These are phyloP conservation scores for Glyptemys insculpta DNA, from an alignment of 2,797 vertebrate species.

Conservation along the genomic window DNA sequence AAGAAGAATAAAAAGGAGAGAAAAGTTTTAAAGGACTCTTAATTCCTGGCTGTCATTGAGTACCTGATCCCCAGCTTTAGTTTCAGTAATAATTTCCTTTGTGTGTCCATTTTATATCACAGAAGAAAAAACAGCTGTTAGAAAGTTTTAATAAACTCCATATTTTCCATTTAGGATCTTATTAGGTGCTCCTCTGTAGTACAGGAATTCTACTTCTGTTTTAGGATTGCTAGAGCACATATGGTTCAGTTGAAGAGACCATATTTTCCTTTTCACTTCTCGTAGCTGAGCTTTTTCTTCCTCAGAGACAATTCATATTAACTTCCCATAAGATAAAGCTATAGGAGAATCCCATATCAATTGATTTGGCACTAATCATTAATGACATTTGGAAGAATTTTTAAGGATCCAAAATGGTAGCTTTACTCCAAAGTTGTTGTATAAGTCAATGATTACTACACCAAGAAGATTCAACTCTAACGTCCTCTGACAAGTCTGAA, in stretches of 20 bases:
- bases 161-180: background rate
- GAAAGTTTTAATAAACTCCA: background rate
- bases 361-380: background rate
- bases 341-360: background rate
- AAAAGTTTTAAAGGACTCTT: background rate
- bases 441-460: background rate
- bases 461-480: background rate
- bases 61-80: background rate
- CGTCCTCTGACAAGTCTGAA: background rate
- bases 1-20: background rate
- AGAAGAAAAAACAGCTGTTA: background rate
- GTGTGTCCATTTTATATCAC: background rate
- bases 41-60: background rate
- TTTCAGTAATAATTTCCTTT: background rate
- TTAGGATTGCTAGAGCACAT: background rate
- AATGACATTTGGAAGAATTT: background rate
- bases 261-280: background rate
- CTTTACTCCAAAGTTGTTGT: constrained; percentile 7
- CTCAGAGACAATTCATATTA: background rate
- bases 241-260: background rate
- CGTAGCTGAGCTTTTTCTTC: background rate
- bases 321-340: background rate
- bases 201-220: background rate
- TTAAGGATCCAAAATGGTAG: background rate
- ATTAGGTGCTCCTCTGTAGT: background rate